These are phyloP conservation scores for Dascyllus trimaculatus DNA, from an alignment of 2,113 vertebrate species.

Conservation along the genomic window DNA sequence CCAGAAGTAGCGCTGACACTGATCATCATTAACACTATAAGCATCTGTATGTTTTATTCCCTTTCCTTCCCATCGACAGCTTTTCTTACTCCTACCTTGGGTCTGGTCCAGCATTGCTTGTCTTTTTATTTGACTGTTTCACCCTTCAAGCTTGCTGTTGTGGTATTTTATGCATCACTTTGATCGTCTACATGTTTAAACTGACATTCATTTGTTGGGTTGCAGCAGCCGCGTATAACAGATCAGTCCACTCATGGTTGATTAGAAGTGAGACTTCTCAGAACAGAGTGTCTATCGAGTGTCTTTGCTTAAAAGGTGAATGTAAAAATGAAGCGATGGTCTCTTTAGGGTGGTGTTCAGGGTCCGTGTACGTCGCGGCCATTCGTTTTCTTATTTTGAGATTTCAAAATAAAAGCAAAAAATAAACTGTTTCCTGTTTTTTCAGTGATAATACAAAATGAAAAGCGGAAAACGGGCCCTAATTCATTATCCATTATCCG, in stretches of 20 bases:
- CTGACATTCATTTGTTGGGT: background rate
- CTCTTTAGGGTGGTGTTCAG: background rate
- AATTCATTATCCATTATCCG: too few relatives aligned
- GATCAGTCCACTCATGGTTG: background rate
- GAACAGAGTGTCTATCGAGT: background rate
- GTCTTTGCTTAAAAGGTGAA: background rate
- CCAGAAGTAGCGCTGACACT: conserved; percentile 9
- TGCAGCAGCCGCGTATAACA: background rate
- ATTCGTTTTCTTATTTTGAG: too few relatives aligned
- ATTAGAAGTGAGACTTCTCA: background rate
- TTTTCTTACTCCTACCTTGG: background rate
- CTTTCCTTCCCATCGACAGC: too few relatives aligned
- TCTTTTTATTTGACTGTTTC: background rate
- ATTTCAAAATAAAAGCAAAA: too few relatives aligned
- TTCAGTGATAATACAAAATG: too few relatives aligned
- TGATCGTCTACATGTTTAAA: background rate
- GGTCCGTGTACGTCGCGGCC: too few relatives aligned
- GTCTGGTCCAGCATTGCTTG: background rate
- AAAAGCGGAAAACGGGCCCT: too few relatives aligned
- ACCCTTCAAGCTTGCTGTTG: background rate
- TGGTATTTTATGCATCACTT: background rate
- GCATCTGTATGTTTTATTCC: conserved; percentile 14
- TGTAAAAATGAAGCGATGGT: background rate
- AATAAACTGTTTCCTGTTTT: too few relatives aligned
- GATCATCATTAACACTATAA: conserved; percentile 17